Percentiles rank a stretch among this genome's conserved stretches.
Evolutionary conservation across 2,113 vertebrate genomes (phyloP).

Genomic region (Crotalus helleri): DNA sequence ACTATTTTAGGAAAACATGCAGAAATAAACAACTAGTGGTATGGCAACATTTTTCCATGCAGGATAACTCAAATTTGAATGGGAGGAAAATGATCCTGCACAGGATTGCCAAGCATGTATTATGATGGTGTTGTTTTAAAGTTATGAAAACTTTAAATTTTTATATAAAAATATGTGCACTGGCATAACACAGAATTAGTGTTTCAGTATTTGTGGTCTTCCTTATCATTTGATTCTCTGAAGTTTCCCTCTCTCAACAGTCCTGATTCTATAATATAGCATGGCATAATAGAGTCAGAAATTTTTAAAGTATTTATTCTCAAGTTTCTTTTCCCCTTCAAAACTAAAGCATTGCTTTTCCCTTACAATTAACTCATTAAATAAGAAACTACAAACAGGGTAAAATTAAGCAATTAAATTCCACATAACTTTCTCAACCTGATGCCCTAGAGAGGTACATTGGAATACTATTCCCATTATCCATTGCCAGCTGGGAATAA

Average conservation of each 20-base stretch:
- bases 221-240: neutral
- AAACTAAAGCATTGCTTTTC: neutral
- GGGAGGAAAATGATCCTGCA: neutral
- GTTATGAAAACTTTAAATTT: neutral
- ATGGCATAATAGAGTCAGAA: neutral
- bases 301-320: neutral
- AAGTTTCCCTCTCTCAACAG: neutral
- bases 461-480: neutral
- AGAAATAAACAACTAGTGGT: slow-evolving; percentile 31
- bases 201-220: neutral
- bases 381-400: neutral
- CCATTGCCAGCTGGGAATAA: neutral
- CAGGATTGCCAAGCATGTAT: neutral
- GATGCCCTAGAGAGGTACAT: neutral
- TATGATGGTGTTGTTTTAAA: neutral
- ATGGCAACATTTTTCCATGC: slow-evolving; percentile 23
- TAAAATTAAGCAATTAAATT: neutral
- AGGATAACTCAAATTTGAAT: neutral
- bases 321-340: neutral
- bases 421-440: neutral
- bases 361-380: neutral
- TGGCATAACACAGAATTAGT: neutral
- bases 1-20: slow-evolving; percentile 24
- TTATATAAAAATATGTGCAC: neutral
- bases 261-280: neutral